phyloP scores from a whole-genome alignment of 1,140 invertebrate genomes.

The Solenopsis fugax region DNA sequence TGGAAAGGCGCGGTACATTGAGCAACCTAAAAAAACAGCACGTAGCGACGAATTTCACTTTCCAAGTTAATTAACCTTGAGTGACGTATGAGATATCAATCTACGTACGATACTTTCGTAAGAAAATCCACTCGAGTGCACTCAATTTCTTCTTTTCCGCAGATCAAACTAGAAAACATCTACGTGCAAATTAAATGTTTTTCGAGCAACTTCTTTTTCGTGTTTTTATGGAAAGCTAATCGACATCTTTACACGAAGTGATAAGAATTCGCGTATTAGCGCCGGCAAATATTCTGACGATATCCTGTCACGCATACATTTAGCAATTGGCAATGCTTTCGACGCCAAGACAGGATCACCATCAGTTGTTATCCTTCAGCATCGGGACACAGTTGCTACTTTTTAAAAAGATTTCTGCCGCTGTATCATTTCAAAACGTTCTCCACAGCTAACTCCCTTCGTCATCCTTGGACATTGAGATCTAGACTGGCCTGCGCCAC shows the following conservation, averaged over 20 bases:
- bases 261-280: background rate
- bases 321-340: background rate
- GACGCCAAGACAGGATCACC: slow-evolving; percentile 10
- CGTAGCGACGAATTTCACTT: slow-evolving; percentile 62
- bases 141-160: slow-evolving; percentile 17
- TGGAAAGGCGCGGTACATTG: slow-evolving; percentile 39
- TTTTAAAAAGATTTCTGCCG: background rate
- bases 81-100: slow-evolving; percentile 51
- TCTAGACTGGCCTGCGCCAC: background rate
- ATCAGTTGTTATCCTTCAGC: slow-evolving; percentile 36
- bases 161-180: background rate
- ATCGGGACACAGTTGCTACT: background rate
- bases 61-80: slow-evolving; percentile 65
- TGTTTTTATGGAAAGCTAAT: background rate
- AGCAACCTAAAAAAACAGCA: slow-evolving; percentile 44
- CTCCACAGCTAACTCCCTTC: background rate
- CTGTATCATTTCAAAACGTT: background rate
- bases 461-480: slow-evolving; percentile 12
- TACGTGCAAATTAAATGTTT: background rate
- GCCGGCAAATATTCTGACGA: background rate
- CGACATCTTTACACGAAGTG: background rate
- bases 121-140: slow-evolving; percentile 23
- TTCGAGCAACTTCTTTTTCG: background rate
- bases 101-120: slow-evolving; percentile 38
- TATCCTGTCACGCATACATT: background rate